Conservation (phyloP, 2,113 vertebrate species). For the Lepidothrix coronata region DNA sequence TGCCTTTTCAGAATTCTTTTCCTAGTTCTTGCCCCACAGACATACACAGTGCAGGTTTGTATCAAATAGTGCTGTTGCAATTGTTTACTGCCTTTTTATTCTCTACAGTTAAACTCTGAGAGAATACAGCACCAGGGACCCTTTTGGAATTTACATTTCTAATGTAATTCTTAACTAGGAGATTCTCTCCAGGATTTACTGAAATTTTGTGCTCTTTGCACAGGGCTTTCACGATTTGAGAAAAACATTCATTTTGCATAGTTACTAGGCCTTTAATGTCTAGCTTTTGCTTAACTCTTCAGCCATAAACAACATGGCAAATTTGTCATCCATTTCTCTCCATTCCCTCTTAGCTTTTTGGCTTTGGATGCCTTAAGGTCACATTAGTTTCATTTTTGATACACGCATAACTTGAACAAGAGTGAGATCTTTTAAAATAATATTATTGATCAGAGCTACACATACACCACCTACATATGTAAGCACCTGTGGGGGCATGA, state of each 20-base stretch:
- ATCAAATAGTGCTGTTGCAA: background rate
- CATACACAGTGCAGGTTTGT: background rate
- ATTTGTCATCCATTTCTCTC: background rate
- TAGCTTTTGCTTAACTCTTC: background rate
- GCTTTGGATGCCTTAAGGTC: background rate
- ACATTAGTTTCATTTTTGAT: background rate
- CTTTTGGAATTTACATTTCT: background rate
- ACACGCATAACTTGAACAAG: background rate
- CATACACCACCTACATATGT: background rate
- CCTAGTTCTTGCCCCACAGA: background rate
- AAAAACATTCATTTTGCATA: background rate
- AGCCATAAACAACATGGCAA: background rate
- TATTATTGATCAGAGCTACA: background rate
- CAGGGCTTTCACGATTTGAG: background rate
- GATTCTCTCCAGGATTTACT: background rate
- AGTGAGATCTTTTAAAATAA: background rate
- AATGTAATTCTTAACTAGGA: background rate
- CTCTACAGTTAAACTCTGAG: background rate
- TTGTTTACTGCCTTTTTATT: background rate
- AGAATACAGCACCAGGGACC: background rate
- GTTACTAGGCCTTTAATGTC: background rate
- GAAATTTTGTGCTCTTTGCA: background rate
- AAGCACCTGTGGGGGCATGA: background rate
- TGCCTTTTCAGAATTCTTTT: background rate
- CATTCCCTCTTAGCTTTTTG: background rate